Evolutionary conservation across 2,888 invertebrate species (phyloP).

Genomic region (Cryptus armator): DNA sequence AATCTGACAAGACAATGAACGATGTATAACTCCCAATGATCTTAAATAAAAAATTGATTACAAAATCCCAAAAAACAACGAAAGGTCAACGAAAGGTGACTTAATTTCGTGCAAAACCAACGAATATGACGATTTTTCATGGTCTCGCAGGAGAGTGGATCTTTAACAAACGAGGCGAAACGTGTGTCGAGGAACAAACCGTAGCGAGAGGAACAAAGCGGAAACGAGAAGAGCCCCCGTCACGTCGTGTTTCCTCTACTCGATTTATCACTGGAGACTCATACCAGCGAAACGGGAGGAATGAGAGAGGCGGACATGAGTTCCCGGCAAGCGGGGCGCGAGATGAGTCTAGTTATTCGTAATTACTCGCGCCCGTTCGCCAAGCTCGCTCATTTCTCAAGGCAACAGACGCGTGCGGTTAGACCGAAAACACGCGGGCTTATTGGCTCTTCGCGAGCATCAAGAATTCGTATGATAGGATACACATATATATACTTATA

Average conservation of each 20-base stretch:
- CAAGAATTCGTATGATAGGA: constrained; percentile 23
- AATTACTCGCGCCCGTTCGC: constrained; percentile 73
- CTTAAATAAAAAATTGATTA: background rate
- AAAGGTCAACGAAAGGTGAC: constrained; percentile 9
- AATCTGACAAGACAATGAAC: background rate
- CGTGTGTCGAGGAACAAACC: constrained; percentile 55
- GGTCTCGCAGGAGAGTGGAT: constrained; percentile 57
- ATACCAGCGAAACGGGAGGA: constrained; percentile 63
- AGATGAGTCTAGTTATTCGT: constrained; percentile 77
- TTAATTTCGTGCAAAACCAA: constrained; percentile 37
- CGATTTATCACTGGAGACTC: constrained; percentile 76
- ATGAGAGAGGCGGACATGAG: constrained; percentile 40
- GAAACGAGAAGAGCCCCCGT: constrained; percentile 47
- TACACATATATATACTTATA: background rate
- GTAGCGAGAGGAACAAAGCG: constrained; percentile 39
- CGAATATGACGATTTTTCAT: constrained; percentile 63
- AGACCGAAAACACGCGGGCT: constrained; percentile 38
- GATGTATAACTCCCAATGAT: background rate
- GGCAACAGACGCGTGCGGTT: constrained; percentile 63
- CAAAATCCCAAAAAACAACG: background rate
- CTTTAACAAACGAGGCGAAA: constrained; percentile 62
- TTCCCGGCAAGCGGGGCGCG: constrained; percentile 56
- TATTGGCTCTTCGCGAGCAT: constrained; percentile 58
- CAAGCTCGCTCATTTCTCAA: constrained; percentile 74
- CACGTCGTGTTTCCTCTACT: constrained; percentile 68